These are phyloP conservation scores for Ommatoiulus sabulosus DNA, from an alignment of 2,888 invertebrate genomes.

Conservation along the genomic window DNA sequence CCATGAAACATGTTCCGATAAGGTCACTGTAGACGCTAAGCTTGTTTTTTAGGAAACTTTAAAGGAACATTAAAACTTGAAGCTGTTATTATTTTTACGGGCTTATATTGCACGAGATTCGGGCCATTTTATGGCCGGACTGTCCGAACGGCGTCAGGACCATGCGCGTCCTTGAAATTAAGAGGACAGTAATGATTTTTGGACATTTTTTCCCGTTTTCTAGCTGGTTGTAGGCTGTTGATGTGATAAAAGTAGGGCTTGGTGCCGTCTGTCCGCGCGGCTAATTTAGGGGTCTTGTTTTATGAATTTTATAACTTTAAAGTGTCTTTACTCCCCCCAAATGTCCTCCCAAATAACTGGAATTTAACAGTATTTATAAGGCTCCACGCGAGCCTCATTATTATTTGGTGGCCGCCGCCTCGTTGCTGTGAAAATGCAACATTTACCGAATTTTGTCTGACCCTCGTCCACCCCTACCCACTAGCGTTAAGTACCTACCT, in stretches of 20 bases:
- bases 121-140: not conserved
- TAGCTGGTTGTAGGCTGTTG: not conserved
- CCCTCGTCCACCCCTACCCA: not conserved
- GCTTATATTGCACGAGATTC: constrained; percentile 4
- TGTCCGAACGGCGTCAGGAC: constrained; percentile 5
- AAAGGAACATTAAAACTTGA: not conserved
- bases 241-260: constrained; percentile 7
- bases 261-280: not conserved
- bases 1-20: constrained; percentile 11
- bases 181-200: constrained; percentile 36
- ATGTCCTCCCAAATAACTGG: constrained; percentile 31
- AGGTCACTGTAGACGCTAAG: not conserved
- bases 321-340: not conserved
- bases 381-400: constrained; percentile 18
- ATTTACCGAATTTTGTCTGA: not conserved
- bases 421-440: not conserved
- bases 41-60: not conserved
- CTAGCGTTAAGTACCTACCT: not conserved
- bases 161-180: constrained; percentile 25
- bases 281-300: constrained; percentile 36
- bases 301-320: constrained; percentile 28
- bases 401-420: constrained; percentile 41
- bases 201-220: not conserved
- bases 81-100: not conserved
- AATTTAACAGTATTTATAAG: not conserved